Evolutionary conservation across 2,113 vertebrate species (phyloP), one percentile per base, ranked within the genome.

Genomic region (Aldabrachelys gigantea): DNA sequence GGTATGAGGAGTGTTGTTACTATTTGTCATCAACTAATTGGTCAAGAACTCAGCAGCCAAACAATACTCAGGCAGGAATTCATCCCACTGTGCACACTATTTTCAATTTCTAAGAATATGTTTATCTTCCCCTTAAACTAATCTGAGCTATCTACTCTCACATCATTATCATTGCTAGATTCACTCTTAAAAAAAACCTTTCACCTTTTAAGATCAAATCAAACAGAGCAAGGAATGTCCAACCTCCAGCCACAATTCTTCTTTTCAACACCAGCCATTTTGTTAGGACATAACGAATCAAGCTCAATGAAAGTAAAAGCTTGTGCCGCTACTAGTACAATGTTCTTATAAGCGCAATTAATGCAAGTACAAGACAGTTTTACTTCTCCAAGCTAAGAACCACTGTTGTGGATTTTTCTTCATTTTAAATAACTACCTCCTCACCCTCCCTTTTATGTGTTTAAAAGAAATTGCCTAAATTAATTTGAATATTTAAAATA

Each of bases 371-470:
- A 72, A 50, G 44, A 69, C 31, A 50, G 44, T 50, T 50, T 79
- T 82, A 84, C 41, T 88, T 90, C 87, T 82, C 57, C 65, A 76
- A 72, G 12, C 35, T 94, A 93, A 96, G 90, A 82, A 87, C 84
- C 89, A 35, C 56, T 85, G 80, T 91, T 59, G 49, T 88, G 53
- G 85, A 14, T 87, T 82, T 50, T 78, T 50, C 35, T 25, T 44
- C 38, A 41, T 76, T 76, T 21, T 76, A 44, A 44, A 44, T 44
- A 24, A 27, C 75, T 76, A 24, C 12, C 31, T 88, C 8, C 78
- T 87, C 59, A 4, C 1, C 4, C 24, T 21, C 88, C 56, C 90
- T 76, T 8, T 62, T 78, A 72, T 91, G 85, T 90, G 87, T 84
- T 44, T 78, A 10, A 47, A 87, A 90, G 94, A 87, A 10, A 88